Evolutionary conservation across 2,888 invertebrate species (phyloP).

Genomic region (Pristionchus entomophagus): DNA sequence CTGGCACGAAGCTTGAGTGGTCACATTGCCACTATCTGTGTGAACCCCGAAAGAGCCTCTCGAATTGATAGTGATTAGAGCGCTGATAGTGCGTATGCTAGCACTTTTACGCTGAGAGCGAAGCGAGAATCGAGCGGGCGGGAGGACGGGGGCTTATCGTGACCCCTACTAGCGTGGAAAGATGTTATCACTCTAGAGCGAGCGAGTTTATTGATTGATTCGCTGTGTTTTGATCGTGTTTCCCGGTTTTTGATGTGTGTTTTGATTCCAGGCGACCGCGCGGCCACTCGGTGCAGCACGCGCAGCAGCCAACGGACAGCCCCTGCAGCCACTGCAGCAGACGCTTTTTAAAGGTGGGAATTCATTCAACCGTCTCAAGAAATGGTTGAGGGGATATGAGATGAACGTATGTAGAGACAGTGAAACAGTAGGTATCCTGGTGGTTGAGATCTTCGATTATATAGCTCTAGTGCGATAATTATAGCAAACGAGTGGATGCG

Average conservation of each 20-base stretch:
- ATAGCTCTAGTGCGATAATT: too few species aligned
- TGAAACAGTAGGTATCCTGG: too few species aligned
- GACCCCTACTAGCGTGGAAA: background rate
- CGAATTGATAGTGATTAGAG: constrained; percentile 15
- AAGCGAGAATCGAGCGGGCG: background rate
- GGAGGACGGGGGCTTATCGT: constrained; percentile 7
- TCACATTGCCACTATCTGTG: constrained; percentile 16
- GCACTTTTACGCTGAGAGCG: constrained; percentile 6
- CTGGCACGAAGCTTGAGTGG: background rate
- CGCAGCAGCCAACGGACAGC: background rate
- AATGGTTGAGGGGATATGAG: too few species aligned
- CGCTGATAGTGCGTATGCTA: constrained; percentile 27
- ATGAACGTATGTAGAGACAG: too few species aligned
- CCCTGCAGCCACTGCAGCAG: background rate
- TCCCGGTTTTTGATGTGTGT: background rate
- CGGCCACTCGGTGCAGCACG: background rate
- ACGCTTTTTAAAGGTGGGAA: constrained; percentile 1
- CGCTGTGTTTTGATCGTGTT: background rate
- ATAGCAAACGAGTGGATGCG: too few species aligned
- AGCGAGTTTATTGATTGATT: constrained; percentile 24
- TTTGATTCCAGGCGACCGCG: background rate
- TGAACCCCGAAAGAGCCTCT: background rate
- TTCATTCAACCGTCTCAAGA: too few species aligned
- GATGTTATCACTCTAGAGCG: constrained; percentile 11
- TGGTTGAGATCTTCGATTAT: too few species aligned